Evolutionary conservation across 1,140 invertebrate species (phyloP).

Genomic region (Lepidurus apus): DNA sequence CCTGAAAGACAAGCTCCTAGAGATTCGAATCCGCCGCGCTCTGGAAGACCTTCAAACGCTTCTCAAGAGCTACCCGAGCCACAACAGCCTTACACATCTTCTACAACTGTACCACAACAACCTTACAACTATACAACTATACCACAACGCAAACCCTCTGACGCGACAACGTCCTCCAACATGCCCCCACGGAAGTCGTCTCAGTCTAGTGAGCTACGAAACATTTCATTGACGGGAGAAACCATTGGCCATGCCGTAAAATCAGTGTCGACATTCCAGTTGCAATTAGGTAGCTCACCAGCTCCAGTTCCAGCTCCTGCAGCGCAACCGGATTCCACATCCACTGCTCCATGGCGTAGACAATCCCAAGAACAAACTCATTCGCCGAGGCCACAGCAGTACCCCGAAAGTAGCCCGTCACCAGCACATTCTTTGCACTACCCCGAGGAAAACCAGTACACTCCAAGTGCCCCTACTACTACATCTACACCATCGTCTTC

Average conservation of each 20-base stretch:
- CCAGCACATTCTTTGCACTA: not conserved
- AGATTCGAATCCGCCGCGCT: not conserved
- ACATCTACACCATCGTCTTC: not conserved
- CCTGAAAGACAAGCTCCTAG: not conserved
- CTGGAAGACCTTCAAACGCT: not conserved
- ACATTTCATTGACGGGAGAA: conserved; percentile 22
- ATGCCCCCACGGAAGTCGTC: not conserved
- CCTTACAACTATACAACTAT: not conserved
- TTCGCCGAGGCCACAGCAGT: not conserved
- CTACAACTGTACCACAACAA: not conserved
- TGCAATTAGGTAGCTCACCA: conserved; percentile 10
- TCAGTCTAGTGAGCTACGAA: not conserved
- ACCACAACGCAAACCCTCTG: conserved; percentile 2
- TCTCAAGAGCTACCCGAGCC: not conserved
- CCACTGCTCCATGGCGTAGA: not conserved
- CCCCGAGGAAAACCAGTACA: not conserved
- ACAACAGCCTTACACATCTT: not conserved
- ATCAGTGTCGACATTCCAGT: conserved; percentile 31
- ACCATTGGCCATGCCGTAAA: conserved; percentile 27
- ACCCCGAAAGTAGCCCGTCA: not conserved
- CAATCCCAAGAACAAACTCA: not conserved
- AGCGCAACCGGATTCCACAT: not conserved
- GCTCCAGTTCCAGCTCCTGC: not conserved
- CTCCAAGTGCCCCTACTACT: not conserved
- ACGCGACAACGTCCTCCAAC: not conserved